A percentile compares a stretch with the other conserved stretches of the same genome.
phyloP scores from a whole-genome alignment of 2,113 vertebrate species.

The Vanacampus margaritifer region DNA sequence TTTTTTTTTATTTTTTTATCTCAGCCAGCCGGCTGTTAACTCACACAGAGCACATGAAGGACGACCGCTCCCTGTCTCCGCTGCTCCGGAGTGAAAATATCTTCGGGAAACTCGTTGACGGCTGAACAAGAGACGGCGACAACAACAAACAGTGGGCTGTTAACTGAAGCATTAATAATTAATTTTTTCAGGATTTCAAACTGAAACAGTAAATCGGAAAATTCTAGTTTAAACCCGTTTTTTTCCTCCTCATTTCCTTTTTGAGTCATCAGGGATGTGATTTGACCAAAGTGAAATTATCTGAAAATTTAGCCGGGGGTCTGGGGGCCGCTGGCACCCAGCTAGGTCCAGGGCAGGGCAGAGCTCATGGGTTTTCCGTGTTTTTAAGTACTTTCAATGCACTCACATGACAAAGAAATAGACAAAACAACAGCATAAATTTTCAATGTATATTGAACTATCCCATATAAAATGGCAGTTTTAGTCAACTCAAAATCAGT shows the following conservation, averaged over 20 bases:
- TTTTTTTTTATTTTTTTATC: not conserved
- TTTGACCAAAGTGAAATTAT: too few species aligned
- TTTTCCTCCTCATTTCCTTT: not conserved
- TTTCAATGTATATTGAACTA: too few species aligned
- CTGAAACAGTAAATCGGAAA: not conserved
- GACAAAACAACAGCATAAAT: too few species aligned
- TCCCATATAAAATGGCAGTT: too few species aligned
- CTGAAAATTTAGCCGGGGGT: too few species aligned
- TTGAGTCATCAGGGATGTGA: too few species aligned
- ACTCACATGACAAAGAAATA: too few species aligned
- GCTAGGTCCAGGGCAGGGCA: too few species aligned
- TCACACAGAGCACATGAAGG: conserved; percentile 76
- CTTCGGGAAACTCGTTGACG: conserved; percentile 74
- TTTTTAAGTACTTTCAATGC: too few species aligned
- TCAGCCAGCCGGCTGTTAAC: not conserved
- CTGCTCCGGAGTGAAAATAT: conserved; percentile 71
- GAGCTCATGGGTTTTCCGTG: too few species aligned
- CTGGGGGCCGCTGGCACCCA: too few species aligned
- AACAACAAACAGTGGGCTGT: not conserved
- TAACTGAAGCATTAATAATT: not conserved
- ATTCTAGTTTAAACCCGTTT: not conserved
- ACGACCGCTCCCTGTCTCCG: conserved; percentile 71
- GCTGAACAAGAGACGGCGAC: conserved; percentile 52
- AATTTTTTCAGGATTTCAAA: not conserved
- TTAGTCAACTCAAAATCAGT: too few species aligned